Evolutionary conservation across 1,140 invertebrate genomes (phyloP).

Genomic region (Drosophila sechellia): DNA sequence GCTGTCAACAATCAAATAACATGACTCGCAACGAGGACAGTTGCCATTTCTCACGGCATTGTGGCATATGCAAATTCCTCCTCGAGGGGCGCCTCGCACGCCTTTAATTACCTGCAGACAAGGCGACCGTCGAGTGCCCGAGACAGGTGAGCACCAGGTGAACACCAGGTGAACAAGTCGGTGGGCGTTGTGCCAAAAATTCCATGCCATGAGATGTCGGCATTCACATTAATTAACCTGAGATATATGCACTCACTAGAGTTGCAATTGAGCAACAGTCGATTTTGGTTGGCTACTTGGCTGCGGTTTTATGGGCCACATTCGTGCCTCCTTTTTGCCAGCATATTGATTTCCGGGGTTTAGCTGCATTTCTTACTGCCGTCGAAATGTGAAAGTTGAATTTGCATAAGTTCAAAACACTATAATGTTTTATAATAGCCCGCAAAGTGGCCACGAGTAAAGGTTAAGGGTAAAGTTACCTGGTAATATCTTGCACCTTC

Average conservation of each 20-base stretch:
- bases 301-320: constrained; percentile 11
- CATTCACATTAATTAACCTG: constrained; percentile 64
- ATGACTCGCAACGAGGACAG: constrained; percentile 61
- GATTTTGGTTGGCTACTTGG: constrained; percentile 12
- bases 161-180: constrained; percentile 49
- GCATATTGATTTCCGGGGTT: constrained; percentile 43
- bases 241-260: constrained; percentile 26
- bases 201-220: constrained; percentile 15
- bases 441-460: not conserved
- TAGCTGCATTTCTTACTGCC: constrained; percentile 5
- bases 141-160: constrained; percentile 39
- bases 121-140: constrained; percentile 36
- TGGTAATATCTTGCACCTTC: not conserved
- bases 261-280: constrained; percentile 37
- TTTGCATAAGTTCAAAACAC: constrained; percentile 19
- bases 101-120: constrained; percentile 77
- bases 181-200: constrained; percentile 68
- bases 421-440: constrained; percentile 3
- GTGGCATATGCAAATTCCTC: constrained; percentile 70
- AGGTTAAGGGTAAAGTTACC: constrained; percentile 19
- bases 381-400: constrained; percentile 58
- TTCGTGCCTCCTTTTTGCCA: constrained; percentile 43
- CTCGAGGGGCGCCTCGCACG: constrained; percentile 40
- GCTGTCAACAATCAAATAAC: constrained; percentile 77
- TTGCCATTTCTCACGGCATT: constrained; percentile 74